Evolutionary conservation across 2,797 vertebrate genomes (phyloP), one percentile per base, ranked within the genome.

Genomic region (Coranthus polyacanthus): DNA sequence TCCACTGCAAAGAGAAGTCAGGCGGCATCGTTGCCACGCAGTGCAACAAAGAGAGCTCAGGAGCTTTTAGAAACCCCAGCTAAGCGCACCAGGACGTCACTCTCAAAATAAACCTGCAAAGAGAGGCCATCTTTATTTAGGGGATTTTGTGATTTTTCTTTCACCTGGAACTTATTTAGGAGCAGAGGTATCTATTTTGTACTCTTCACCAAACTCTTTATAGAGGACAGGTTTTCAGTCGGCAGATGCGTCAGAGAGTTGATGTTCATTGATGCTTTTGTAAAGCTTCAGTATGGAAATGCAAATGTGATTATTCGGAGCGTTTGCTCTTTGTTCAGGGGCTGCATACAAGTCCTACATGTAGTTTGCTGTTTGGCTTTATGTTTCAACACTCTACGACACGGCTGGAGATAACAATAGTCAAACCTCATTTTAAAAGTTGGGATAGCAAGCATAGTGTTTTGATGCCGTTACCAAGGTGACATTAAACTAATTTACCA

Each of bases 31-130:
- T 52, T 72, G 49, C 78, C 85, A 6, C 88, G 83, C 41, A 84
- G 65, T 10, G 82, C 67, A 10, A 71, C 79, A 4, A 93, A 92
- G 72, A 91, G 92, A 82, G 66, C 81, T 59, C 80, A 53, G 75
- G 90, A 91, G 72, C 65, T 74, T 20, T 34, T 61, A 34, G 75
- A 78, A 54, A 84, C 81, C 17, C 88, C 90, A 0, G 82, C 88
- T 4, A 95, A 95, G 71, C 93, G 94, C 63, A 93, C 90, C 78
- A 91, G 93, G 85, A 92, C 88, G 11, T 93, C n/a, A n/a, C n/a
- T n/a, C n/a, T n/a, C 92, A 63, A 88, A 66, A 72, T 17, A 15
- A 51, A 55, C 44, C 26, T 77, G 88, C 80, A 85, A 22, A 75
- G 36, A 59, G n/a, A 75, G 15, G 56, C 44, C 13, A 13, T 71